A percentile compares a stretch with the other conserved stretches of the same genome.
Evolutionary conservation across 2,797 vertebrate species (phyloP).

Genomic region (Myripristis jacobus): DNA sequence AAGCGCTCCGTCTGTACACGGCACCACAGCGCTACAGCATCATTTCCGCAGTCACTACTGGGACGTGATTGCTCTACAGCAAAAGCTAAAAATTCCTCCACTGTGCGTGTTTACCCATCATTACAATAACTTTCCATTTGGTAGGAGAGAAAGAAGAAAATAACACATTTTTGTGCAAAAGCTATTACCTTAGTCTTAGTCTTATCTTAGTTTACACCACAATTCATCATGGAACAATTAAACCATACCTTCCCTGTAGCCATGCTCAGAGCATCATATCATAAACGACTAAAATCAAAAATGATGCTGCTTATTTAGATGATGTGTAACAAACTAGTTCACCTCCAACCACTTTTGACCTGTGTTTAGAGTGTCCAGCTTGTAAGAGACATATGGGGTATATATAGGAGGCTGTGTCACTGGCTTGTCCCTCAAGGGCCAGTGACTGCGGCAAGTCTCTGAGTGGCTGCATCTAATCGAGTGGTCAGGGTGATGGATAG

Average conservation of each 20-base stretch:
- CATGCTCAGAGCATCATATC: neutral
- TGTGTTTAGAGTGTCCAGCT: conserved; percentile 24
- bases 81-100: conserved; percentile 17
- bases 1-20: conserved; percentile 33
- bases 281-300: conserved; percentile 4
- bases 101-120: neutral
- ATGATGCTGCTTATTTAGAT: conserved; percentile 2
- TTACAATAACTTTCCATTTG: conserved; percentile 5
- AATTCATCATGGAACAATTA: neutral
- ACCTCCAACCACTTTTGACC: conserved; percentile 38
- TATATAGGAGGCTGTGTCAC: conserved; percentile 58
- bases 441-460: conserved; percentile 59
- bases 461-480: conserved; percentile 72
- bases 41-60: conserved; percentile 29
- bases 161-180: neutral
- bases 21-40: conserved; percentile 16
- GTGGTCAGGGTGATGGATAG: conserved; percentile 76
- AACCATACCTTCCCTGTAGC: neutral
- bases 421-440: conserved; percentile 50
- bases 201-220: neutral
- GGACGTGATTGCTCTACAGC: conserved; percentile 13
- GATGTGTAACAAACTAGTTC: conserved; percentile 6
- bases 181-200: neutral
- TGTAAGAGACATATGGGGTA: conserved; percentile 42
- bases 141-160: conserved; percentile 2